Conservation (phyloP, 2,888 invertebrate species). For the Cephus pulcher region DNA sequence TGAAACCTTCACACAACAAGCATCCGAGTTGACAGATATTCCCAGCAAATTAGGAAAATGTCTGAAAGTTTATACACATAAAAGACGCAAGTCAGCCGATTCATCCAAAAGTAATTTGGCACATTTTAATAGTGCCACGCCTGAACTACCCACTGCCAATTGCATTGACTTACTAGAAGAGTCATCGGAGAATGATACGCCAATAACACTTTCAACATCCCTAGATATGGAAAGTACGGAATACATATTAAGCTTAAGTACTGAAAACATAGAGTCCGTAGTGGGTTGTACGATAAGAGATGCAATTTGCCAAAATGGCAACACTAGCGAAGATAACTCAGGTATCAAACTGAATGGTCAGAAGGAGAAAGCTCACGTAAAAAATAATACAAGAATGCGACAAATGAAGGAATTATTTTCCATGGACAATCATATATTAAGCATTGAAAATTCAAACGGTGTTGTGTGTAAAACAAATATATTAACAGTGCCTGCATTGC, state of each 20-base stretch:
- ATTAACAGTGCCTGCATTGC: conserved; percentile 39
- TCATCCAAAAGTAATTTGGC: conserved; percentile 6
- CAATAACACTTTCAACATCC: conserved; percentile 50
- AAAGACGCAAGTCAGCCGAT: conserved; percentile 29
- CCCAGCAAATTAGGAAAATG: conserved; percentile 51
- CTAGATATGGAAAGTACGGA: conserved; percentile 57
- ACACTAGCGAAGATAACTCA: conserved; percentile 16
- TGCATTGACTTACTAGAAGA: conserved; percentile 58
- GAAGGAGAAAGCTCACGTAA: conserved; percentile 8
- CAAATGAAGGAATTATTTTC: conserved; percentile 33
- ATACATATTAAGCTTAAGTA: conserved; percentile 53
- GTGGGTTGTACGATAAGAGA: conserved; percentile 47
- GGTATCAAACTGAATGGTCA: conserved; percentile 13
- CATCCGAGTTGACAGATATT: conserved; percentile 10
- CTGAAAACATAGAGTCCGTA: conserved; percentile 54
- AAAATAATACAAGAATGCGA: conserved; percentile 16
- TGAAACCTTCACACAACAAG: not conserved
- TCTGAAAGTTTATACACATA: conserved; percentile 59
- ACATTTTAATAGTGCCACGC: conserved; percentile 11
- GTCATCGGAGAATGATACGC: conserved; percentile 44
- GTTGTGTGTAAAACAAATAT: conserved; percentile 3
- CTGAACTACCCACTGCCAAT: conserved; percentile 40
- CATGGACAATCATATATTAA: conserved; percentile 10
- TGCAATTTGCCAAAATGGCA: conserved; percentile 17
- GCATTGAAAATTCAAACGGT: not conserved